Percentiles rank a stretch among this genome's conserved stretches.
phyloP scores from a whole-genome alignment of 2,797 vertebrate genomes.

The Poeciliopsis paucimaculata region DNA sequence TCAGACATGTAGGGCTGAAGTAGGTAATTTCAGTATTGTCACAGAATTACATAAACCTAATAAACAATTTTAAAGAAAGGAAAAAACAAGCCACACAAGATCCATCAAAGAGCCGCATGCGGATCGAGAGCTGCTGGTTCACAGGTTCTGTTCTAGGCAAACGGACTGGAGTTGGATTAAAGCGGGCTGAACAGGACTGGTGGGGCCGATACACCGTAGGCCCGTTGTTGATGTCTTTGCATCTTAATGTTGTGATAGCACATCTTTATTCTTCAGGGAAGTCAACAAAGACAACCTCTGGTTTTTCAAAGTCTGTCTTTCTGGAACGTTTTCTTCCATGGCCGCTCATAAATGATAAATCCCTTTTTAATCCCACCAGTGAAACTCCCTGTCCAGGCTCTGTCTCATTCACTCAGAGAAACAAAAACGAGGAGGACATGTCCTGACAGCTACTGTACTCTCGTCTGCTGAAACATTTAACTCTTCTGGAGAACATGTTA shows the following conservation, averaged over 20 bases:
- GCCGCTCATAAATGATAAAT: background rate
- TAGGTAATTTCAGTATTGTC: too few relatives aligned
- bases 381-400: conserved; percentile 2
- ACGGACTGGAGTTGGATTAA: background rate
- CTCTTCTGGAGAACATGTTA: conserved; percentile 7
- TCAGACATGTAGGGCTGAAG: too few relatives aligned
- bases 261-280: background rate
- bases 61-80: too few relatives aligned
- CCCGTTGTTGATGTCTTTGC: background rate
- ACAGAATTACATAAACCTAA: too few relatives aligned
- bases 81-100: too few relatives aligned
- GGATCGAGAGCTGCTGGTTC: too few relatives aligned
- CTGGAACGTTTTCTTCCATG: background rate
- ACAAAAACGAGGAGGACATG: conserved; percentile 11
- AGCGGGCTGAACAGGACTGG: too few relatives aligned
- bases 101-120: too few relatives aligned
- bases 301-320: background rate
- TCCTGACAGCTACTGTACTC: conserved; percentile 5
- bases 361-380: background rate
- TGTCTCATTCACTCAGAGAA: background rate
- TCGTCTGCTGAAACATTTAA: conserved; percentile 1
- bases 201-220: background rate
- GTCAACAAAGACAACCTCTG: background rate
- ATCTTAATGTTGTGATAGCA: background rate
- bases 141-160: too few relatives aligned